Conservation (phyloP, 2,888 invertebrate genomes). For the Antheraea yamamai region DNA sequence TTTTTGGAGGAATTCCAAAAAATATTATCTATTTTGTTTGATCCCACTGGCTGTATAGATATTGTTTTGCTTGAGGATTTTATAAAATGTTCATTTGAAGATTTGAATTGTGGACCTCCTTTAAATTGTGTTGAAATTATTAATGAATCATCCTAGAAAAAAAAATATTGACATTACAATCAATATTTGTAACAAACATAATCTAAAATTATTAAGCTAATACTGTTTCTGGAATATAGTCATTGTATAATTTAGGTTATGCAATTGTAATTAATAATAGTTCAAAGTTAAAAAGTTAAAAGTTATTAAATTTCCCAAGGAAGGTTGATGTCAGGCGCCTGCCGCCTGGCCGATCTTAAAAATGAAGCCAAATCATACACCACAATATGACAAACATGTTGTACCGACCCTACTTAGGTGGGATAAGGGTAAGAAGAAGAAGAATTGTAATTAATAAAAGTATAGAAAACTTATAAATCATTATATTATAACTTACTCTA, state of each 20-base stretch:
- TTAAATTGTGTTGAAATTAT: slow-evolving; percentile 57
- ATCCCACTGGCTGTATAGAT: slow-evolving; percentile 53
- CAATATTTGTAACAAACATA: neutral
- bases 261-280: neutral
- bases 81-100: slow-evolving; percentile 51
- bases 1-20: slow-evolving; percentile 62
- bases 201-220: neutral
- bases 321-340: too few relatives aligned
- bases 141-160: slow-evolving; percentile 73
- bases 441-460: neutral
- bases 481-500: slow-evolving; percentile 47
- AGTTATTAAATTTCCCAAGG: too few relatives aligned
- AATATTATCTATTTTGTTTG: slow-evolving; percentile 59
- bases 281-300: too few relatives aligned
- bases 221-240: neutral
- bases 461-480: neutral
- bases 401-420: too few relatives aligned
- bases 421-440: too few relatives aligned
- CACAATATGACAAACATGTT: too few relatives aligned
- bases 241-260: neutral
- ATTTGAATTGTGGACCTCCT: slow-evolving; percentile 39
- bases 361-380: too few relatives aligned
- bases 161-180: neutral
- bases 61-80: slow-evolving; percentile 56
- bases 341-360: too few relatives aligned